phyloP scores from a whole-genome alignment of 2,113 vertebrate genomes.

The Entomyzon cyanotis region DNA sequence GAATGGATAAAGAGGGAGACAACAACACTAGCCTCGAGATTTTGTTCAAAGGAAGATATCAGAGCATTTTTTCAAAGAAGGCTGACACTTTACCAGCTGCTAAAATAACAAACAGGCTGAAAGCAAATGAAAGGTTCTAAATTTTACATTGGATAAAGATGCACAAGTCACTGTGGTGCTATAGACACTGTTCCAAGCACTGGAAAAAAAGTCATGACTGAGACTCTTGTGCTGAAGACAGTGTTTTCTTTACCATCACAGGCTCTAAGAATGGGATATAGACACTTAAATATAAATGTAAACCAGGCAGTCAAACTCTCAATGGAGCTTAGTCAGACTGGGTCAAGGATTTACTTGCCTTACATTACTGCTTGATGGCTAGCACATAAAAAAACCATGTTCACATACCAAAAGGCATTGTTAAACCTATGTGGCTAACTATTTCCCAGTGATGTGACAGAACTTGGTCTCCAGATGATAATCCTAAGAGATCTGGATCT shows the following conservation, averaged over 20 bases:
- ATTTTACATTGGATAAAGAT: not conserved
- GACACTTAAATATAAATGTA: not conserved
- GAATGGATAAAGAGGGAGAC: not conserved
- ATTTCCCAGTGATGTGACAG: not conserved
- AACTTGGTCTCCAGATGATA: not conserved
- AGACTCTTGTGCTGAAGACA: not conserved
- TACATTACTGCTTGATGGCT: not conserved
- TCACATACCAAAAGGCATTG: not conserved
- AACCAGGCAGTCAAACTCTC: not conserved
- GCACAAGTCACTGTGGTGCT: not conserved
- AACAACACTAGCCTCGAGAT: not conserved
- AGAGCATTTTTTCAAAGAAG: not conserved
- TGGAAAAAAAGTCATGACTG: not conserved
- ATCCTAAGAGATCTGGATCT: not conserved
- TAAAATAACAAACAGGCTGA: not conserved
- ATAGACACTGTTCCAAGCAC: not conserved
- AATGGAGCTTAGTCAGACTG: not conserved
- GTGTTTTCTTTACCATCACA: not conserved
- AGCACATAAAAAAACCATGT: not conserved
- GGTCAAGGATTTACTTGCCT: not conserved
- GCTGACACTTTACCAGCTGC: not conserved
- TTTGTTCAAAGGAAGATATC: not conserved
- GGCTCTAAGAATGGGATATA: not conserved
- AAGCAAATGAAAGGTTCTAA: not conserved
- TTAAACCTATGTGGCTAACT: not conserved